Percentiles rank a stretch among this genome's conserved stretches.
Conservation (phyloP, 2,797 vertebrate species). For the Scleropages formosus region DNA sequence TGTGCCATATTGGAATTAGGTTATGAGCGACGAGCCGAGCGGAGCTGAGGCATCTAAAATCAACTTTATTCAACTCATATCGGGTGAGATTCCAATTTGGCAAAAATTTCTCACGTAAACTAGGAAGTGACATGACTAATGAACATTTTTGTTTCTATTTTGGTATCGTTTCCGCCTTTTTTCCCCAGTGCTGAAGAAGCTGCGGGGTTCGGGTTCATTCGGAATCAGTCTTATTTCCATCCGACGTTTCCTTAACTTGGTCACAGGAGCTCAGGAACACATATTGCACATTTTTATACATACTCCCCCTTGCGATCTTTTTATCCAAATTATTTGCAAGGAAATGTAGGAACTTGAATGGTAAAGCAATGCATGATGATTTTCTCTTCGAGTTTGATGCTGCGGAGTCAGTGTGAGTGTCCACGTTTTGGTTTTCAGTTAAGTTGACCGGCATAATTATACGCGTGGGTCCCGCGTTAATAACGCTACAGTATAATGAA, state of each 20-base stretch:
- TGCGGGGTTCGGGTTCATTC: slow-evolving; percentile 65
- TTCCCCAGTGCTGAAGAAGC: slow-evolving; percentile 80
- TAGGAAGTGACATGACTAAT: slow-evolving; percentile 53
- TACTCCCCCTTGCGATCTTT: background rate
- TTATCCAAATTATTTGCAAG: background rate
- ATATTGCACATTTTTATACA: too few species aligned
- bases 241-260: slow-evolving; percentile 75
- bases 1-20: slow-evolving; percentile 97
- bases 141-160: slow-evolving; percentile 53
- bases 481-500: too few species aligned
- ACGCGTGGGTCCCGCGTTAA: too few species aligned
- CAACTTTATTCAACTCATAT: slow-evolving; percentile 81
- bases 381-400: background rate
- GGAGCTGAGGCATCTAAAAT: slow-evolving; percentile 77
- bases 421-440: too few species aligned
- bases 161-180: slow-evolving; percentile 65
- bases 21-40: slow-evolving; percentile 82
- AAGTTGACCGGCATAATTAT: too few species aligned
- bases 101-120: slow-evolving; percentile 65
- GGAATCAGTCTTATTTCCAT: slow-evolving; percentile 69
- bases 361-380: background rate
- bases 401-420: too few species aligned
- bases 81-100: slow-evolving; percentile 75
- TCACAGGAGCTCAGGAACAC: slow-evolving; percentile 48
- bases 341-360: background rate